These are phyloP conservation scores for Lamproptera curius DNA, from an alignment of 2,888 invertebrate genomes.

Conservation along the genomic window DNA sequence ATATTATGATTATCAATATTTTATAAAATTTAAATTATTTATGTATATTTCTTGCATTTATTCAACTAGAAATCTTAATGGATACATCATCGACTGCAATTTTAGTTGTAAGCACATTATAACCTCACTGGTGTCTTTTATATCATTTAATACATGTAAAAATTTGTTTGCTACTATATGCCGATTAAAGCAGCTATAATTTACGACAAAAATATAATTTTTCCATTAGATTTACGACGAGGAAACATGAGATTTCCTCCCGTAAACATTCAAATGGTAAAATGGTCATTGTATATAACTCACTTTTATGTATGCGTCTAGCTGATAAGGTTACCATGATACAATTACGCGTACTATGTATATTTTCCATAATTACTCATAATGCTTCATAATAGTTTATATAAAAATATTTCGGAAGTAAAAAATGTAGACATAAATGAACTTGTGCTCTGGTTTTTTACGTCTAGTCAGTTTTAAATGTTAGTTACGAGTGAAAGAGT, in stretches of 20 bases:
- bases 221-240: constrained; percentile 27
- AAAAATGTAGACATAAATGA: constrained; percentile 45
- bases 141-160: background rate
- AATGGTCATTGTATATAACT: constrained; percentile 53
- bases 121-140: constrained; percentile 2
- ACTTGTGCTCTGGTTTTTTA: constrained; percentile 51
- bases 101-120: constrained; percentile 9
- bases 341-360: constrained; percentile 53
- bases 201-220: constrained; percentile 3
- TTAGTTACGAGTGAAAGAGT: constrained; percentile 49
- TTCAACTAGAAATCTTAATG: constrained; percentile 34
- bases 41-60: constrained; percentile 73
- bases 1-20: background rate
- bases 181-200: background rate
- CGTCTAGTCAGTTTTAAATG: constrained; percentile 67
- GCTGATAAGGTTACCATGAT: constrained; percentile 48
- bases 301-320: constrained; percentile 39
- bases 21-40: constrained; percentile 36
- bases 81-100: constrained; percentile 10
- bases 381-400: constrained; percentile 22
- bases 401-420: constrained; percentile 55
- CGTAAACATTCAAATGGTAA: constrained; percentile 28
- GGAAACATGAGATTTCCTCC: constrained; percentile 37
- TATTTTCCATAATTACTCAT: constrained; percentile 59
- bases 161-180: too few relatives aligned